Evolutionary conservation across 92 coral and sea anemone species (phyloP).

Genomic region (Anthopleura xanthogrammica): DNA sequence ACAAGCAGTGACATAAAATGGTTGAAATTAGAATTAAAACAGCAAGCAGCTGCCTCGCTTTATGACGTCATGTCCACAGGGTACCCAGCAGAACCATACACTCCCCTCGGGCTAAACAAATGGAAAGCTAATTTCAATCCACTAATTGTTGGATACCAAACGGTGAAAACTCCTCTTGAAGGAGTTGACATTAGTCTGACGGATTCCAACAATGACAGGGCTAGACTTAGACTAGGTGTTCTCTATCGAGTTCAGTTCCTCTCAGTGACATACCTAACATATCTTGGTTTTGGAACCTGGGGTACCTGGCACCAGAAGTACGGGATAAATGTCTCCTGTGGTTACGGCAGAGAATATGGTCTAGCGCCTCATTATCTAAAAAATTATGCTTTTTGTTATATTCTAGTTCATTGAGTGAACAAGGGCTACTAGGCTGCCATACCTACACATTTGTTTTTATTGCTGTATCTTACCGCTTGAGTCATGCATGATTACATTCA

Average conservation of each 20-base stretch:
- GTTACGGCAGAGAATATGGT: constrained; percentile 3
- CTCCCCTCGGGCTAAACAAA: not conserved
- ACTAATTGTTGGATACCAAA: not conserved
- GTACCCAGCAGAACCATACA: not conserved
- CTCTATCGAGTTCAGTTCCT: not conserved
- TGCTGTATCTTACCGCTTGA: too few species aligned
- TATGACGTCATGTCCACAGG: constrained; percentile 5
- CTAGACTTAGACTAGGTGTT: not conserved
- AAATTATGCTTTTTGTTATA: constrained; percentile 20
- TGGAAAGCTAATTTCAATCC: not conserved
- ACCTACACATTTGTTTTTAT: too few species aligned
- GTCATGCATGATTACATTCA: too few species aligned
- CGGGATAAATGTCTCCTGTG: constrained; percentile 19
- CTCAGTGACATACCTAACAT: not conserved
- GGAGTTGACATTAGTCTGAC: not conserved
- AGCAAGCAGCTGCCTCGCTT: constrained; percentile 2
- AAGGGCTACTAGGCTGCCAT: too few species aligned
- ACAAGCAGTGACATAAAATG: constrained; percentile 2
- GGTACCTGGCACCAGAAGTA: not conserved
- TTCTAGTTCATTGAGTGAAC: constrained; percentile 11
- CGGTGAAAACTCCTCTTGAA: not conserved
- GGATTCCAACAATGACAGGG: not conserved
- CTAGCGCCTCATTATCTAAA: too few species aligned
- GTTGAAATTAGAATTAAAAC: not conserved
- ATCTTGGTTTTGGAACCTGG: constrained; percentile 17